A percentile compares a stretch with the other conserved stretches of the same genome.
These are phyloP conservation scores for Grus americana DNA, from an alignment of 2,113 vertebrate species.

Conservation along the genomic window DNA sequence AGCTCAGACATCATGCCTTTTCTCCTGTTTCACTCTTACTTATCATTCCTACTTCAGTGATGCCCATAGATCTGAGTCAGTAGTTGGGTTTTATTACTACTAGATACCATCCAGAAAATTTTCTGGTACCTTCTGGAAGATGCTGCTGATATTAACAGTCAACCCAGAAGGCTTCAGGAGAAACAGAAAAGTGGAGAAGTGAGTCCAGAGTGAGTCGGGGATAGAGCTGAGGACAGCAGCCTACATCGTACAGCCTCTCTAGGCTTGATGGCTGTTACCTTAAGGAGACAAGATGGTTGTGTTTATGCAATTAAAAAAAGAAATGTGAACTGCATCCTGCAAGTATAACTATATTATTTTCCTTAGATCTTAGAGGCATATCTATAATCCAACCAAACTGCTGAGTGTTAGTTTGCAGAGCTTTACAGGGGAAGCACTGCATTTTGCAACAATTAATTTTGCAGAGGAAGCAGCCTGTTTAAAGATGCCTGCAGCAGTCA, in stretches of 20 bases:
- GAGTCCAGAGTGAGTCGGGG: not conserved
- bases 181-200: not conserved
- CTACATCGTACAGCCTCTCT: not conserved
- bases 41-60: not conserved
- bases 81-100: not conserved
- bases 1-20: not conserved
- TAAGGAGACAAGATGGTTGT: not conserved
- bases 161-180: not conserved
- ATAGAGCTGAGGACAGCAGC: not conserved
- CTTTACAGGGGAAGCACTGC: conserved; percentile 62
- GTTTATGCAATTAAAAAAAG: conserved; percentile 10
- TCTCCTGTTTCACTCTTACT: not conserved
- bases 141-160: not conserved
- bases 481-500: conserved; percentile 73
- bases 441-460: conserved; percentile 81
- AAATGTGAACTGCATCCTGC: conserved; percentile 15
- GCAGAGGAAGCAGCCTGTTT: conserved; percentile 80
- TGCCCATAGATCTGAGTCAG: not conserved
- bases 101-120: not conserved
- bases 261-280: not conserved
- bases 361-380: conserved; percentile 31
- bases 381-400: conserved; percentile 62
- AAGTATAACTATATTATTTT: conserved; percentile 41
- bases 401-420: conserved; percentile 70
- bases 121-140: not conserved